Conservation (phyloP, 2,797 vertebrate species). For the Anguilla anguilla region DNA sequence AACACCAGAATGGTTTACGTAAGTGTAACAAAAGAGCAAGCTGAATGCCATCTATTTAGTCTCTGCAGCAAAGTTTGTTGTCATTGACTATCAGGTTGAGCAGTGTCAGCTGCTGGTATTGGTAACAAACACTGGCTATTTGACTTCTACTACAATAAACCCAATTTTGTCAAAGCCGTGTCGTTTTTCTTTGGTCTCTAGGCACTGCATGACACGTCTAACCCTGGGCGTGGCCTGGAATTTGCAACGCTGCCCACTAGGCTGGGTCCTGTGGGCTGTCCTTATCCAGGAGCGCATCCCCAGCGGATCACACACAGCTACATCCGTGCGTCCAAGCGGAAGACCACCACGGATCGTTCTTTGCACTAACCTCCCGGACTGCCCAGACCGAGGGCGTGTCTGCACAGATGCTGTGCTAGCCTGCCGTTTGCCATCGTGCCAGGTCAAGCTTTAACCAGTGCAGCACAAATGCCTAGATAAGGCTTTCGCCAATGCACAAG, state of each 20-base stretch:
- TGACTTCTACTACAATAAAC: not conserved
- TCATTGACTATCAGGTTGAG: not conserved
- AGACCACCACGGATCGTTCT: not conserved
- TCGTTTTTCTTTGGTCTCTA: conserved; percentile 10
- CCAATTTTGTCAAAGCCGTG: not conserved
- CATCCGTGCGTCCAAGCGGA: not conserved
- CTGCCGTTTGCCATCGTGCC: not conserved
- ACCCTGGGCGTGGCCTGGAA: not conserved
- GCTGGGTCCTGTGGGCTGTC: not conserved
- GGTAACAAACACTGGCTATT: not conserved
- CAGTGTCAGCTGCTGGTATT: not conserved
- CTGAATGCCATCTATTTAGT: not conserved
- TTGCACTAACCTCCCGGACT: not conserved
- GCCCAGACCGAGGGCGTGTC: not conserved
- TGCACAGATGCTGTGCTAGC: not conserved
- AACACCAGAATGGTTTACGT: too few species aligned
- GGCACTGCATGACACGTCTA: conserved; percentile 22
- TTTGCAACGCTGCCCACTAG: not conserved
- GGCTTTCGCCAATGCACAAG: conserved; percentile 10
- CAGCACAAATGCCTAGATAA: not conserved
- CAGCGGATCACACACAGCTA: not conserved
- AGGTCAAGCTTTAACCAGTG: conserved; percentile 1
- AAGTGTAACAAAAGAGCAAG: not conserved
- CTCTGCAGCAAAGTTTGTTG: not conserved
- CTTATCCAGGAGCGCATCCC: not conserved